Evolutionary conservation across 1,140 invertebrate genomes (phyloP).

Genomic region (Tetranychus cinnabarinus): DNA sequence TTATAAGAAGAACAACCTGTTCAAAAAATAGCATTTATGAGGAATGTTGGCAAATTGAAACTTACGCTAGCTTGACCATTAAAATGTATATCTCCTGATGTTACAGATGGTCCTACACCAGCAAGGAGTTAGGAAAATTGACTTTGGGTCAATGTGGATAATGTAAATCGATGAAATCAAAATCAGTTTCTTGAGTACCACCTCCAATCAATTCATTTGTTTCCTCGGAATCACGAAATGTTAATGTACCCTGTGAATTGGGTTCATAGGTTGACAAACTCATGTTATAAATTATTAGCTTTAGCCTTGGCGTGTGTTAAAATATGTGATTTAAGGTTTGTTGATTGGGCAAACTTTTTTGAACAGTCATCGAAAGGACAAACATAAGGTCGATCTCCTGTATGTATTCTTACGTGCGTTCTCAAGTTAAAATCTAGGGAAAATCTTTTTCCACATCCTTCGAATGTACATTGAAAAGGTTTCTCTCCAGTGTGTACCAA

Average conservation of each 20-base stretch:
- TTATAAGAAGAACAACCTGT: no score
- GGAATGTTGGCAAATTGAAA: no score
- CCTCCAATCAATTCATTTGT: constrained; percentile 47
- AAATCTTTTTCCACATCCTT: constrained; percentile 92
- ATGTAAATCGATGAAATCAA: constrained; percentile 76
- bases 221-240: constrained; percentile 82
- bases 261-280: constrained; percentile 61
- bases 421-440: constrained; percentile 85
- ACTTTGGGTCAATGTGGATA: constrained; percentile 64
- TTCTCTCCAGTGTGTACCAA: constrained; percentile 85
- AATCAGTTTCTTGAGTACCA: constrained; percentile 83
- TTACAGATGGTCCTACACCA: no score
- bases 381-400: constrained; percentile 81
- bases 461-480: constrained; percentile 92
- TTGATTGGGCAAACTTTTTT: constrained; percentile 95
- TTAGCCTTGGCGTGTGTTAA: constrained; percentile 89
- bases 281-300: constrained; percentile 22
- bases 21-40: no score
- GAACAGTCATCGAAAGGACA: constrained; percentile 96
- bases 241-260: constrained; percentile 61
- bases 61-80: neutral
- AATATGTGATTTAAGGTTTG: constrained; percentile 93
- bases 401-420: constrained; percentile 90
- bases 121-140: constrained; percentile 16
- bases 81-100: neutral